Conservation (phyloP, 1,140 invertebrate genomes). For the Halictus rubicundus region DNA sequence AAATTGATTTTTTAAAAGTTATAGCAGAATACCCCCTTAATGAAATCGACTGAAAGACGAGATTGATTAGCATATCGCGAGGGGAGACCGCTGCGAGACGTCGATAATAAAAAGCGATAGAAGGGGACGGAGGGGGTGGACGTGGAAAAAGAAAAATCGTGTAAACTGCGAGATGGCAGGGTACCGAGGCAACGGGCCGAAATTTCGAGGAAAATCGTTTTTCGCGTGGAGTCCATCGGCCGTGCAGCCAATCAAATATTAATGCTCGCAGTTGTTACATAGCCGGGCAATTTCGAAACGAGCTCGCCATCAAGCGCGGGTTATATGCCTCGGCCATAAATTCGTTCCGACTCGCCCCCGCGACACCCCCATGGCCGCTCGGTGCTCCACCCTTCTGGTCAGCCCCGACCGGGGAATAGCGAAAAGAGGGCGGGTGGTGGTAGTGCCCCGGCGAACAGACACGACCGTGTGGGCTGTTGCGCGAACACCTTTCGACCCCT, state of each 20-base stretch:
- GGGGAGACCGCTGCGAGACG: background rate
- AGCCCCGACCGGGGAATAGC: conserved; percentile 50
- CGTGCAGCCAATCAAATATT: conserved; percentile 62
- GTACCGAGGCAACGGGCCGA: background rate
- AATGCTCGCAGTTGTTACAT: conserved; percentile 63
- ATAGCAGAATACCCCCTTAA: background rate
- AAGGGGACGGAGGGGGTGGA: too few relatives aligned
- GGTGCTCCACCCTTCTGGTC: conserved; percentile 21
- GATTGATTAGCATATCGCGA: conserved; percentile 6
- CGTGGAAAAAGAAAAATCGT: background rate
- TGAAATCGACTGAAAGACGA: conserved; percentile 1
- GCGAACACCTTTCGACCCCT: conserved; percentile 45
- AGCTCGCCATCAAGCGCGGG: conserved; percentile 57
- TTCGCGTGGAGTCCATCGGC: conserved; percentile 9
- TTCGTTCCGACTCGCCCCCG: conserved; percentile 56
- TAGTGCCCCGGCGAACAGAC: conserved; percentile 40
- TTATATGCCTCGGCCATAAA: conserved; percentile 66
- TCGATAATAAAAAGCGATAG: background rate
- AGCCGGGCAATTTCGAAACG: conserved; percentile 61
- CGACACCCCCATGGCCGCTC: background rate
- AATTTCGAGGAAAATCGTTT: conserved; percentile 27
- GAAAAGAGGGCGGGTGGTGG: conserved; percentile 45
- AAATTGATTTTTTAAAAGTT: too few relatives aligned
- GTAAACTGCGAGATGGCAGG: conserved; percentile 9
- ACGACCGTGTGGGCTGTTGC: conserved; percentile 17